Evolutionary conservation across 1,140 invertebrate species (phyloP).

Genomic region (Theocolax elegans): DNA sequence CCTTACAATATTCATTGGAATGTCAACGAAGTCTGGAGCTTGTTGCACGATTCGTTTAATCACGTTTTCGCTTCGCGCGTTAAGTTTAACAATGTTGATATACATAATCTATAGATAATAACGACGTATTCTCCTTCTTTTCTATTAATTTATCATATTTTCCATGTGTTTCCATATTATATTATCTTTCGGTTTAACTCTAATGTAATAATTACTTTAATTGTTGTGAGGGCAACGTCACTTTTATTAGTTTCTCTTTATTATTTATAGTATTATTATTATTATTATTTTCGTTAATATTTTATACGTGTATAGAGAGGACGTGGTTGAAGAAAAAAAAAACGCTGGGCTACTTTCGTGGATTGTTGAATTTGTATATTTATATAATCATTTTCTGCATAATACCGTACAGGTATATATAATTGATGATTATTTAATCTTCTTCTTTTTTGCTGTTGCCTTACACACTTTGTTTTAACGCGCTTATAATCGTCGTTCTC

Average conservation of each 20-base stretch:
- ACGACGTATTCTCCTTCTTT: not conserved
- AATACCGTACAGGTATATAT: too few species aligned
- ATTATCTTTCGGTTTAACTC: not conserved
- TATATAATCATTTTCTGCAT: conserved; percentile 1
- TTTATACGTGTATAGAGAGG: too few species aligned
- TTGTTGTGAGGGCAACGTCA: not conserved
- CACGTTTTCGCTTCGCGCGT: not conserved
- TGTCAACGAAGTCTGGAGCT: conserved; percentile 35
- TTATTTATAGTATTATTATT: too few species aligned
- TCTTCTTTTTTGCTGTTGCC: too few species aligned
- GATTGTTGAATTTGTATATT: conserved; percentile 17
- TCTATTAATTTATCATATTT: not conserved
- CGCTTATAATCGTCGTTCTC: too few species aligned
- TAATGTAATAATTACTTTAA: not conserved
- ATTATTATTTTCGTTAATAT: too few species aligned
- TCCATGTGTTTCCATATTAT: not conserved
- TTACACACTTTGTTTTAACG: too few species aligned
- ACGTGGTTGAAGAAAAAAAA: too few species aligned
- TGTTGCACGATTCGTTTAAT: not conserved
- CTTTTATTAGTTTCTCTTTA: too few species aligned
- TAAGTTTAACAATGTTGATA: not conserved
- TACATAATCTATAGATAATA: not conserved
- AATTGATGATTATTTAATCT: too few species aligned
- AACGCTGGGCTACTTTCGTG: conserved; percentile 27
- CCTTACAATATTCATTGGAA: conserved; percentile 33